Percentiles rank a stretch among this genome's conserved stretches.
These are phyloP conservation scores for Atherinomorus stipes DNA, from an alignment of 2,113 vertebrate genomes.

Conservation along the genomic window DNA sequence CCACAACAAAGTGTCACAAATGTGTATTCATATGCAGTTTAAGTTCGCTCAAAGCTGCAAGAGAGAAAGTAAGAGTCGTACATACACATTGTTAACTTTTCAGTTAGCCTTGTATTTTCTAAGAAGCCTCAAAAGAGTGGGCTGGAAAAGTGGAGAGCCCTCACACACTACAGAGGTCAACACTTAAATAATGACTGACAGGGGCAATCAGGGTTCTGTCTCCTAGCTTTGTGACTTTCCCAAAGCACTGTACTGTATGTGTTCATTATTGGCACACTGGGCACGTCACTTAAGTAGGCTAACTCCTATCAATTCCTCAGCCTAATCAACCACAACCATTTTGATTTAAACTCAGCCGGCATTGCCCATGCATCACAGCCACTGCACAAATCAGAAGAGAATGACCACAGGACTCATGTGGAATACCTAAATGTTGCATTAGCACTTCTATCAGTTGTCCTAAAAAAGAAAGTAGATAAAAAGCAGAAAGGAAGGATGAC, in stretches of 20 bases:
- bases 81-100: no score
- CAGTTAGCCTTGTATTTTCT: not conserved
- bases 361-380: slow-evolving; percentile 46
- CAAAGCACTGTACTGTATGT: slow-evolving; percentile 32
- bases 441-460: slow-evolving; percentile 44
- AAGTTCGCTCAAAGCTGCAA: slow-evolving; percentile 1
- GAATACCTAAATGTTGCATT: slow-evolving; percentile 56
- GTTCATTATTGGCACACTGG: slow-evolving; percentile 49
- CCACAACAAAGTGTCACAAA: not conserved
- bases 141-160: slow-evolving; percentile 3
- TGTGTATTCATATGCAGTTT: slow-evolving; percentile 14
- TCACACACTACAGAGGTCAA: slow-evolving; percentile 43
- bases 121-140: not conserved
- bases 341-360: slow-evolving; percentile 39
- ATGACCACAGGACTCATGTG: slow-evolving; percentile 24
- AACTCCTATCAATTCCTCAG: slow-evolving; percentile 54
- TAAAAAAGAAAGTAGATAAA: slow-evolving; percentile 22
- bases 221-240: slow-evolving; percentile 37
- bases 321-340: slow-evolving; percentile 41
- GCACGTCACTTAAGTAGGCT: slow-evolving; percentile 48
- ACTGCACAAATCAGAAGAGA: slow-evolving; percentile 50
- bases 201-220: slow-evolving; percentile 51
- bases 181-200: slow-evolving; percentile 55
- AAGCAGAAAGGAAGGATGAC: not conserved
- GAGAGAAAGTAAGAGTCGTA: not conserved